Percentiles rank a stretch among this genome's conserved stretches.
These are phyloP conservation scores for Nannoperca australis DNA, from an alignment of 2,797 vertebrate species.

Conservation along the genomic window DNA sequence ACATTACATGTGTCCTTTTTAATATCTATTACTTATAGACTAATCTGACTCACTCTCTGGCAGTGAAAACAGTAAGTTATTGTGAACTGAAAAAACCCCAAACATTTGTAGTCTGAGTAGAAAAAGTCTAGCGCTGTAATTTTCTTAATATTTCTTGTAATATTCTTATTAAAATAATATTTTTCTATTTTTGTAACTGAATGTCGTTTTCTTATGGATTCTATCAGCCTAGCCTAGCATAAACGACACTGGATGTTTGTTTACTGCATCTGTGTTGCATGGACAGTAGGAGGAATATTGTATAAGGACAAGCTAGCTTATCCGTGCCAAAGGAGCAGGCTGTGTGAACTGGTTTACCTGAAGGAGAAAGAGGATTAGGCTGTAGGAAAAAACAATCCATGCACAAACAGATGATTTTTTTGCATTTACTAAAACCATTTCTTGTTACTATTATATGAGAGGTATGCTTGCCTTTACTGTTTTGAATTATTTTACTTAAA, in stretches of 20 bases:
- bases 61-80: not conserved
- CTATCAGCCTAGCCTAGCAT: not conserved
- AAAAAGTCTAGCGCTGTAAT: not conserved
- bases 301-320: slow-evolving; percentile 51
- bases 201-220: not conserved
- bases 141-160: not conserved
- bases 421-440: not conserved
- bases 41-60: not conserved
- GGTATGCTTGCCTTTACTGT: not conserved
- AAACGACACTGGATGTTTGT: not conserved
- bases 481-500: not conserved
- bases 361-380: slow-evolving; percentile 71
- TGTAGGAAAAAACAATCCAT: not conserved
- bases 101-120: not conserved
- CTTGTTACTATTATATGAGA: not conserved
- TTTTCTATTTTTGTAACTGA: not conserved
- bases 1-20: not conserved
- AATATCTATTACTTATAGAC: not conserved
- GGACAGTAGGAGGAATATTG: slow-evolving; percentile 31
- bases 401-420: slow-evolving; percentile 1
- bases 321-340: slow-evolving; percentile 37
- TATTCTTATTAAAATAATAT: not conserved
- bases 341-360: slow-evolving; percentile 28
- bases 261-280: not conserved
- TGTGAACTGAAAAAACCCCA: not conserved